Evolutionary conservation across 2,888 invertebrate species (phyloP).

Genomic region (Cheilosia pagana): DNA sequence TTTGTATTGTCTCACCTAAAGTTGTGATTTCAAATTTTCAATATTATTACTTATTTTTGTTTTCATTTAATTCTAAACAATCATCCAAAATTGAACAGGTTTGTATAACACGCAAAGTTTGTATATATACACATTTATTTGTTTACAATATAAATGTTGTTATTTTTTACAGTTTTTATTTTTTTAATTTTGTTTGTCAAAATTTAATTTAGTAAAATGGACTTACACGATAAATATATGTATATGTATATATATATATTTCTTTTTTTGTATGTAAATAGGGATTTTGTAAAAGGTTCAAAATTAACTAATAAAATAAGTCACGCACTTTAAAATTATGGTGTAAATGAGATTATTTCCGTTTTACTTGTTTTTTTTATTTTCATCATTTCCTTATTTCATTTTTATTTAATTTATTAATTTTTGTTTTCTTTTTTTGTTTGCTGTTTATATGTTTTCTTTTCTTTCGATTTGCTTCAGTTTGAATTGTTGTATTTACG

Average conservation of each 20-base stretch:
- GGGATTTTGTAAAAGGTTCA: slow-evolving; percentile 76
- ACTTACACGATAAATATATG: slow-evolving; percentile 76
- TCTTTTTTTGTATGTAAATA: slow-evolving; percentile 76
- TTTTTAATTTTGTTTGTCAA: slow-evolving; percentile 67
- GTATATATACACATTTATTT: slow-evolving; percentile 71
- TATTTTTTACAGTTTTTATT: slow-evolving; percentile 36
- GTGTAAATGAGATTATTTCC: slow-evolving; percentile 74
- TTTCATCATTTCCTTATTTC: slow-evolving; percentile 68
- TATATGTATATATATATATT: slow-evolving; percentile 77
- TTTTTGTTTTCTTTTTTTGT: slow-evolving; percentile 62
- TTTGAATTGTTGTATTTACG: slow-evolving; percentile 41
- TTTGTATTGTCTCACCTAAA: slow-evolving; percentile 75
- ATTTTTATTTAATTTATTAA: slow-evolving; percentile 54
- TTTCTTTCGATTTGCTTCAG: slow-evolving; percentile 36
- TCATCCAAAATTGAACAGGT: slow-evolving; percentile 76
- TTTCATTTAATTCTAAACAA: slow-evolving; percentile 63
- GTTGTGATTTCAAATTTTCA: slow-evolving; percentile 57
- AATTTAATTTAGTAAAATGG: slow-evolving; percentile 76
- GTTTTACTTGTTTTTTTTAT: slow-evolving; percentile 52
- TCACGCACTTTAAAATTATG: slow-evolving; percentile 75
- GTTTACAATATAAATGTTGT: slow-evolving; percentile 62
- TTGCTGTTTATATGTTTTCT: slow-evolving; percentile 50
- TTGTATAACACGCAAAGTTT: slow-evolving; percentile 71
- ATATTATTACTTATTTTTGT: slow-evolving; percentile 43
- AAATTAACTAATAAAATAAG: slow-evolving; percentile 76